phyloP scores from a whole-genome alignment of 2,797 vertebrate species.

The Nothura maculosa region DNA sequence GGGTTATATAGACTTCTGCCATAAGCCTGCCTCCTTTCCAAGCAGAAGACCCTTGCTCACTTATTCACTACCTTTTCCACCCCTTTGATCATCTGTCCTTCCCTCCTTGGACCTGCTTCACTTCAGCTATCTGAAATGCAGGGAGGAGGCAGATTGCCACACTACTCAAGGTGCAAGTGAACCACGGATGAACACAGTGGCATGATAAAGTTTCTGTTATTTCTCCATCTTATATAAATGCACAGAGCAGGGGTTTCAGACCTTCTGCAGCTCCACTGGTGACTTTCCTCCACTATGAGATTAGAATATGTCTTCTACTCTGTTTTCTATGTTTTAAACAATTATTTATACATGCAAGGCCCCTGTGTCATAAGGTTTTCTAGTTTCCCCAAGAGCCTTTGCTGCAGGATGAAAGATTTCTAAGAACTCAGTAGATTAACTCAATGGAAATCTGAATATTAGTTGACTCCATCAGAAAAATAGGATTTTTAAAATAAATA shows the following conservation, averaged over 20 bases:
- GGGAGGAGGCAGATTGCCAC: not conserved
- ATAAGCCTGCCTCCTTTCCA: not conserved
- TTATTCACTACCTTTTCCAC: not conserved
- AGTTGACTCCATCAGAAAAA: not conserved
- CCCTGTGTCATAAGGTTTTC: not conserved
- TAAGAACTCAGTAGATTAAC: not conserved
- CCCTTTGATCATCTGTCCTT: accelerated
- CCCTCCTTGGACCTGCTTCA: not conserved
- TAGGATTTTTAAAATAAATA: not conserved
- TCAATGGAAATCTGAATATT: not conserved
- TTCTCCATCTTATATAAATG: not conserved
- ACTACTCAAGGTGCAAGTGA: not conserved
- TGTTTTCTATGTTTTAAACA: not conserved
- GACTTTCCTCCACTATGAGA: not conserved
- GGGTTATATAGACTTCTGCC: accelerated
- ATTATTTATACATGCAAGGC: not conserved
- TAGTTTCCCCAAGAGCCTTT: not conserved
- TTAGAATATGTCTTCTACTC: not conserved
- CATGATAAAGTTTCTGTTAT: not conserved
- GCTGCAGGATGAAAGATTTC: not conserved
- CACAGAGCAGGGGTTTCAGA: not conserved
- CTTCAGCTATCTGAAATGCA: not conserved
- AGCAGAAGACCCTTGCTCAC: not conserved
- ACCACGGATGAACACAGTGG: accelerated
- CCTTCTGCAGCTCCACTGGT: not conserved